Evolutionary conservation across 2,797 vertebrate species (phyloP).

Genomic region (Myotis daubentonii): DNA sequence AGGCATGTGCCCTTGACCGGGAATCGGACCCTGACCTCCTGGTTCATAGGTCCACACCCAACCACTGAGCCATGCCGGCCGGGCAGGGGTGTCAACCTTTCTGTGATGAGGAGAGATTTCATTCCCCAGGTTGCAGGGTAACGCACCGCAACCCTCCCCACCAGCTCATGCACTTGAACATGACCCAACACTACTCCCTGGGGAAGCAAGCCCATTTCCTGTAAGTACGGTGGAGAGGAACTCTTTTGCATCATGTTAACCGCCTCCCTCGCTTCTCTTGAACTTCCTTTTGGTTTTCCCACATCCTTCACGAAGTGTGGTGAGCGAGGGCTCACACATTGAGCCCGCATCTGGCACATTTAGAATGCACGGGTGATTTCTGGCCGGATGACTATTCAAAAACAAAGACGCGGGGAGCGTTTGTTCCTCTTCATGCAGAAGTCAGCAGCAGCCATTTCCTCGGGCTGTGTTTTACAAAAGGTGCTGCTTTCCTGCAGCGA

Average conservation of each 20-base stretch:
- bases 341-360: not conserved
- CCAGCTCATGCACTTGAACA: not conserved
- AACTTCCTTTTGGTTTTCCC: constrained; percentile 37
- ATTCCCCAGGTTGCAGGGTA: not conserved
- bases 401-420: constrained; percentile 14
- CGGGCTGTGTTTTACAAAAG: not conserved
- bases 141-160: not conserved
- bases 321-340: not conserved
- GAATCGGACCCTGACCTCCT: no score
- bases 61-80: no score
- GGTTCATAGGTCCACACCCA: no score
- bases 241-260: constrained; percentile 24
- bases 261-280: not conserved
- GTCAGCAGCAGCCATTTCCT: constrained; percentile 41
- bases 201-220: not conserved
- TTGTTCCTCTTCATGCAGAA: constrained; percentile 44
- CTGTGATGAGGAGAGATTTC: not conserved
- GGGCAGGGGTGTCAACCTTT: not conserved
- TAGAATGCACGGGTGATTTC: constrained; percentile 13
- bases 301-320: not conserved
- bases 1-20: no score
- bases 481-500: constrained; percentile 21
- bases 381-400: not conserved
- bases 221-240: not conserved
- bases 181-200: not conserved